phyloP scores from a whole-genome alignment of 2,888 invertebrate species.

The Pristionchus mayeri region DNA sequence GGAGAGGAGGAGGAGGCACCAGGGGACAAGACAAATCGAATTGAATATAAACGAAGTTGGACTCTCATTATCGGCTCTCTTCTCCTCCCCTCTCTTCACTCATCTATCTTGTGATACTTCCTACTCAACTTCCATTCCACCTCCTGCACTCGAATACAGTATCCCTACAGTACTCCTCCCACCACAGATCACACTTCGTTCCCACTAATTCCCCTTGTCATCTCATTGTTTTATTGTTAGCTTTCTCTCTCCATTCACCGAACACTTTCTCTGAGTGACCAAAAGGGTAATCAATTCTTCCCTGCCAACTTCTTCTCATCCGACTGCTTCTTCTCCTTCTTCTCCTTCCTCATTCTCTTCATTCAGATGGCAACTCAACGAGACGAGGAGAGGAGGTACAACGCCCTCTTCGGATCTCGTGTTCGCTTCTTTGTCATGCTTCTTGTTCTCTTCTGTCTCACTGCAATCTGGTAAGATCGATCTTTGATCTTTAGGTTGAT shows the following conservation, averaged over 20 bases:
- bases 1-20: background rate
- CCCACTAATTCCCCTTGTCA: constrained; percentile 16
- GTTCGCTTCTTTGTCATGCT: constrained; percentile 74
- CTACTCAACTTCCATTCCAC: background rate
- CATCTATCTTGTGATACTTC: background rate
- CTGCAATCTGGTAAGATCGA: constrained; percentile 68
- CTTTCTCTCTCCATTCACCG: background rate
- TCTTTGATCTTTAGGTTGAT: constrained; percentile 2
- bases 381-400: constrained; percentile 39
- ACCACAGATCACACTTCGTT: background rate
- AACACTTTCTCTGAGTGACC: constrained; percentile 27
- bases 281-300: no score
- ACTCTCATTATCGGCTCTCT: constrained; percentile 20
- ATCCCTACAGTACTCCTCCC: background rate
- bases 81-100: constrained; percentile 20
- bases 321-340: background rate
- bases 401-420: constrained; percentile 70
- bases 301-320: no score
- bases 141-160: background rate
- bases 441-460: constrained; percentile 72
- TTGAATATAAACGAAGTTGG: background rate
- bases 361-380: constrained; percentile 28
- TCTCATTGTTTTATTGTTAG: constrained; percentile 16
- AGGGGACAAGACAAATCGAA: background rate
- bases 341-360: background rate